phyloP scores from a whole-genome alignment of 1,140 invertebrate genomes.

The Antheraea mylitta region DNA sequence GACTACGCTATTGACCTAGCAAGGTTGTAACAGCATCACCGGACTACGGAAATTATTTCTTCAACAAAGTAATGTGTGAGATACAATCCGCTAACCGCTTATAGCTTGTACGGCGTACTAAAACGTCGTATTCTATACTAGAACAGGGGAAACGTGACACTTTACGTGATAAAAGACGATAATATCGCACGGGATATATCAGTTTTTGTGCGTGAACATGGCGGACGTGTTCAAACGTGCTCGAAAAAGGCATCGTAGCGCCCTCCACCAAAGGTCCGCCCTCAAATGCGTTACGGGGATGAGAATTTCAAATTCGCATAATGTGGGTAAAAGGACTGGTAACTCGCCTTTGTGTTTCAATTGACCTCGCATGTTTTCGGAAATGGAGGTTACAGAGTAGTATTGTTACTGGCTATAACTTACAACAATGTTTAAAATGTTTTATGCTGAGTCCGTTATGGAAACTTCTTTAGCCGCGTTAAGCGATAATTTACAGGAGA shows the following conservation, averaged over 20 bases:
- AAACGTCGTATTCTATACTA: slow-evolving; percentile 25
- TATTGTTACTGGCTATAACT: background rate
- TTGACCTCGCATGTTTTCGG: slow-evolving; percentile 2
- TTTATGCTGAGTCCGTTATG: background rate
- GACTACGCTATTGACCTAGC: too few relatives aligned
- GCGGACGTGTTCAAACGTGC: slow-evolving; percentile 17
- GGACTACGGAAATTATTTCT: too few relatives aligned
- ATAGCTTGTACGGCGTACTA: background rate
- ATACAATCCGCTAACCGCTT: slow-evolving; percentile 15
- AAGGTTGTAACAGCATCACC: background rate
- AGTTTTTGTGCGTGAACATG: slow-evolving; percentile 16
- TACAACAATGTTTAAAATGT: background rate
- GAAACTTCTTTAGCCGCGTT: too few relatives aligned
- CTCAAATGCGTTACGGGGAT: slow-evolving; percentile 11
- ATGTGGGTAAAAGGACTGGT: slow-evolving; percentile 2
- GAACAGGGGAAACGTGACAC: slow-evolving; percentile 27
- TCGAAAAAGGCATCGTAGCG: slow-evolving; percentile 9
- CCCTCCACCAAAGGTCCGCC: background rate
- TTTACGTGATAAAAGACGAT: slow-evolving; percentile 36
- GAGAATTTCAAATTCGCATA: slow-evolving; percentile 14
- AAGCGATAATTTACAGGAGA: too few relatives aligned
- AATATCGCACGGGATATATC: slow-evolving; percentile 19
- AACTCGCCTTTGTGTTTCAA: slow-evolving; percentile 4
- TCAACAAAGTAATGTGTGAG: too few relatives aligned
- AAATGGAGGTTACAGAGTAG: background rate